These are phyloP conservation scores for Laothoe populi DNA, from an alignment of 2,888 invertebrate species.

Conservation along the genomic window DNA sequence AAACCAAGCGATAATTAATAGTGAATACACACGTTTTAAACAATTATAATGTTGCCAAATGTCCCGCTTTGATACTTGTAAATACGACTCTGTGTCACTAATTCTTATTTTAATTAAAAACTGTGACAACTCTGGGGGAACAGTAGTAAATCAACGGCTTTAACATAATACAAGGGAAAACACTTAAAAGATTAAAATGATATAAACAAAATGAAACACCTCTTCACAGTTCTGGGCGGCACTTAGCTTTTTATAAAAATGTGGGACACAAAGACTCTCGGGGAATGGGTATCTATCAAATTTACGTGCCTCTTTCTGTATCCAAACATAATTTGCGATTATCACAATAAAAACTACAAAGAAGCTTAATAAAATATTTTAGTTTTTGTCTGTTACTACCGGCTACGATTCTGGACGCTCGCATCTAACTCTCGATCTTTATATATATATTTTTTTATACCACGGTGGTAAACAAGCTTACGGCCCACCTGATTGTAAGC, in stretches of 20 bases:
- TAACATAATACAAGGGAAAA: slow-evolving; percentile 5
- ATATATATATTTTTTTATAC: no score
- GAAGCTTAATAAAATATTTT: slow-evolving; percentile 15
- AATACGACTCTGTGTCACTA: neutral
- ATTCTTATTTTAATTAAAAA: slow-evolving; percentile 14
- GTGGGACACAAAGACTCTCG: slow-evolving; percentile 1
- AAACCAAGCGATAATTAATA: no score
- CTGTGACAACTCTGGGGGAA: neutral
- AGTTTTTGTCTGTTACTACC: neutral
- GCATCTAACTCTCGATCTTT: no score
- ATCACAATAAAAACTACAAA: slow-evolving; percentile 2
- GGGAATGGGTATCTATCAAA: slow-evolving; percentile 15
- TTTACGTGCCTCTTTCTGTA: neutral
- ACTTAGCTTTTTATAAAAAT: slow-evolving; percentile 18
- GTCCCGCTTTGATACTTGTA: no score
- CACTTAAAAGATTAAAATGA: slow-evolving; percentile 20
- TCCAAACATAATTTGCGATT: neutral
- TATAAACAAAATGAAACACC: slow-evolving; percentile 8
- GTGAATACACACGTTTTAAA: no score
- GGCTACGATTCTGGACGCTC: no score
- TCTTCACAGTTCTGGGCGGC: slow-evolving; percentile 5
- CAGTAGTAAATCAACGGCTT: slow-evolving; percentile 5
- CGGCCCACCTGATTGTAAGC: no score
- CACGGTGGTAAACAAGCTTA: no score
- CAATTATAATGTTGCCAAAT: no score